Conservation (phyloP, 2,113 vertebrate species). For the Apaloderma vittatum region DNA sequence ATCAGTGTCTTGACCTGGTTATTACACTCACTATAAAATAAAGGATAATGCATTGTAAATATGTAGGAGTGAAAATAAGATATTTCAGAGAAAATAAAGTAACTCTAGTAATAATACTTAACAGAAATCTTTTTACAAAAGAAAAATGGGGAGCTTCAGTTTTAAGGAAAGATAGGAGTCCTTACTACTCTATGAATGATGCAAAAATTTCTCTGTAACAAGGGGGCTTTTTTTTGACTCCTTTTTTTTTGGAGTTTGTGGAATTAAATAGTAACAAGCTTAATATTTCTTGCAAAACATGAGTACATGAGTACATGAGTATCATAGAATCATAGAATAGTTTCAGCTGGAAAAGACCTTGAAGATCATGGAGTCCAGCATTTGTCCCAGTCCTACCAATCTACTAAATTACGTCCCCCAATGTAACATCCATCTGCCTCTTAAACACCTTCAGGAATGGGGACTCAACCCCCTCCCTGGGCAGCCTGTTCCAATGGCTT, state of each 20-base stretch:
- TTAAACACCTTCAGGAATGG: too few relatives aligned
- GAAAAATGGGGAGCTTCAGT: neutral
- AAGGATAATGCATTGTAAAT: neutral
- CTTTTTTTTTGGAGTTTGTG: neutral
- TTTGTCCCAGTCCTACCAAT: too few relatives aligned
- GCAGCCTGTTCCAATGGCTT: too few relatives aligned
- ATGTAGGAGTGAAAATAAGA: neutral
- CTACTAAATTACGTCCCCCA: too few relatives aligned
- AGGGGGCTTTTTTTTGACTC: neutral
- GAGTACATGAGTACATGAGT: too few relatives aligned
- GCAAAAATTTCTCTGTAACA: neutral
- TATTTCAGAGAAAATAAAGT: neutral
- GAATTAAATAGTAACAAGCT: neutral
- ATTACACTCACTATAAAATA: neutral
- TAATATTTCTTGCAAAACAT: neutral
- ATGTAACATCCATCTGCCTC: too few relatives aligned
- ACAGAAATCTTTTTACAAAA: neutral
- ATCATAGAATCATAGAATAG: too few relatives aligned
- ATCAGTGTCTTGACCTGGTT: neutral
- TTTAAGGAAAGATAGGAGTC: neutral
- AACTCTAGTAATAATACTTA: neutral
- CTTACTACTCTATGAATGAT: neutral
- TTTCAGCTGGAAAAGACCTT: too few relatives aligned
- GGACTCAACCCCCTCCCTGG: too few relatives aligned
- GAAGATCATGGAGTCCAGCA: too few relatives aligned